These are phyloP conservation scores for Eurytoma adleriae DNA, from an alignment of 2,888 invertebrate species.

Conservation along the genomic window DNA sequence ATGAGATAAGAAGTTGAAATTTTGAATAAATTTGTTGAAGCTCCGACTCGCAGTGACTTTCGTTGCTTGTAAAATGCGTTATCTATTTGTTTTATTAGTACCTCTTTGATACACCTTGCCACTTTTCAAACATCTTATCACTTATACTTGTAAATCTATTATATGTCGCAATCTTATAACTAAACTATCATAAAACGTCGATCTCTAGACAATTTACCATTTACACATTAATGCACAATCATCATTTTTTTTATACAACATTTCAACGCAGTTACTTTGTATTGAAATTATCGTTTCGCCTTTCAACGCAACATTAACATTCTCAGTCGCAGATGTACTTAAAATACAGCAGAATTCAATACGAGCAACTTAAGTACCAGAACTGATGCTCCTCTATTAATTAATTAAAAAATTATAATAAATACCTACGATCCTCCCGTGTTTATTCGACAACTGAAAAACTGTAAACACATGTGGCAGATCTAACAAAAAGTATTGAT, in stretches of 20 bases:
- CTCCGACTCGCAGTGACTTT: slow-evolving; percentile 47
- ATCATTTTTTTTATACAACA: slow-evolving; percentile 50
- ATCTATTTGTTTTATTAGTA: slow-evolving; percentile 48
- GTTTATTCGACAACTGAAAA: too few relatives aligned
- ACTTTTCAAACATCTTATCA: slow-evolving; percentile 46
- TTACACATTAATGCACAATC: slow-evolving; percentile 57
- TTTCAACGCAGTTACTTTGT: slow-evolving; percentile 29
- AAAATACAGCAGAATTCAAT: too few relatives aligned
- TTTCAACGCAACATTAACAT: slow-evolving; percentile 25
- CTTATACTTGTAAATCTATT: slow-evolving; percentile 49
- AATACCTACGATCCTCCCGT: too few relatives aligned
- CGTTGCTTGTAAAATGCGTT: slow-evolving; percentile 39
- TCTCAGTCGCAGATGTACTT: slow-evolving; percentile 20
- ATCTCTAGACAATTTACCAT: slow-evolving; percentile 57
- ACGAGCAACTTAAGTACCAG: too few relatives aligned
- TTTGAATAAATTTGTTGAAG: background rate
- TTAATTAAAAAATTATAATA: too few relatives aligned
- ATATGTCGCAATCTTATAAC: slow-evolving; percentile 50
- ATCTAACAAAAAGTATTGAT: too few relatives aligned
- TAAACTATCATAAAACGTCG: slow-evolving; percentile 52
- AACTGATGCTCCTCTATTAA: too few relatives aligned
- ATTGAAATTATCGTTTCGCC: slow-evolving; percentile 12
- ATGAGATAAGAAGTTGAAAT: background rate
- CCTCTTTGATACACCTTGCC: slow-evolving; percentile 47
- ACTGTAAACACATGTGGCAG: too few relatives aligned